Evolutionary conservation across 2,797 vertebrate species (phyloP), one percentile per base, ranked within the genome.

Genomic region (Chanos chanos): DNA sequence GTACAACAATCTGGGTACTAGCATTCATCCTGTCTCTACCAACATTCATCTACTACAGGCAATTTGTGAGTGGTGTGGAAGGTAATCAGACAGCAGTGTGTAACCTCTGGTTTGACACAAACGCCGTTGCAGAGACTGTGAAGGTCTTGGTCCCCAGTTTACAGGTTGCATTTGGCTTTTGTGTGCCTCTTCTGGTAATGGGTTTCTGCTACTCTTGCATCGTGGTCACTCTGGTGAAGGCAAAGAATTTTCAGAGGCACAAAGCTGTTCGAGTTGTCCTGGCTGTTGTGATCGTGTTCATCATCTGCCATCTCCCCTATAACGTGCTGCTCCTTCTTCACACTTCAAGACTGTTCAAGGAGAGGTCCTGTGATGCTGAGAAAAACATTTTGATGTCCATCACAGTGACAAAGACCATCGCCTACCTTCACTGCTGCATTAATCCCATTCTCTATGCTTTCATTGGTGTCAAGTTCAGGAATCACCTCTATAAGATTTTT

Each of bases 381-480:
- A 77, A 74, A 15, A 25, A 66, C 0, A 77, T 81, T 9, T 27
- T 77, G 5, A 76, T 79, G 3, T 68, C 69, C 0, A 65, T 79
- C 53, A 81, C 74, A 1, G 16, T 81, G 62, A 89, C 86, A 1
- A 88, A 87, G 71, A 87, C 81, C 6, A 3, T 95, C 22, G 94
- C 96, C 1, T 99, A 94, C 80, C 87, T 97, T 34, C 95, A 94
- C 73, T 96, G 95, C 71, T 95, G 96, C 3, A 77, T 97, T 53
- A 98, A 99, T 56, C 95, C 96, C 0, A 70, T 96, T 53, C 90
- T 99, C 15, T 99, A 99, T 0, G 95, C 94, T 0, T 99, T 99
- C 62, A 73, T 96, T 0, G 95, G 95, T 2, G 92, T 94, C 39
- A 94, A 91, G 74, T 99, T 99, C 73, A 84, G 94, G 59, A 91